These are phyloP conservation scores for Morpho helenor DNA, from an alignment of 2,888 invertebrate species.

Conservation along the genomic window DNA sequence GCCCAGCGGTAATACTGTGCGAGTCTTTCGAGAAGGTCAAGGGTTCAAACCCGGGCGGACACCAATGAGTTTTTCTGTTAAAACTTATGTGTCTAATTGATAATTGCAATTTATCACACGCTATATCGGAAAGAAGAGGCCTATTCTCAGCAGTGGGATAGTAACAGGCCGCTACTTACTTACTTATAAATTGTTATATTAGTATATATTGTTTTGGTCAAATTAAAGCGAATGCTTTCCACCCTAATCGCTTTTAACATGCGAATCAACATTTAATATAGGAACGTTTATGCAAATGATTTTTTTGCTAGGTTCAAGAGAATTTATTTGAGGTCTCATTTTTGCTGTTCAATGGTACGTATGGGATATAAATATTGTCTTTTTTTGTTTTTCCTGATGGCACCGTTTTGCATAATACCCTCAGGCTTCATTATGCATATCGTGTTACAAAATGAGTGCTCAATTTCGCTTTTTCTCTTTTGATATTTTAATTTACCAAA, in stretches of 20 bases:
- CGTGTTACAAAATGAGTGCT: conserved; percentile 42
- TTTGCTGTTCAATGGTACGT: conserved; percentile 64
- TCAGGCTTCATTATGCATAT: conserved; percentile 41
- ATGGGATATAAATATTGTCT: conserved; percentile 63
- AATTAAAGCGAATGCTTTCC: no score
- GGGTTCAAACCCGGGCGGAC: no score
- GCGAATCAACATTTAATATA: conserved; percentile 47
- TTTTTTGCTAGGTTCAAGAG: conserved; percentile 40
- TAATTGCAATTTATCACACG: no score
- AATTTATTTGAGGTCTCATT: conserved; percentile 60
- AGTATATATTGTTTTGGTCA: no score
- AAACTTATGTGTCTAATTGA: no score
- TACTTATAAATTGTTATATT: no score
- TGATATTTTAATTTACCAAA: conserved; percentile 16
- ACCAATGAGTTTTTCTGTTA: no score
- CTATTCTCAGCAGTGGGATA: no score
- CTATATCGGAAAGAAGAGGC: no score
- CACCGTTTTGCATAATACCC: conserved; percentile 47
- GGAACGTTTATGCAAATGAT: conserved; percentile 57
- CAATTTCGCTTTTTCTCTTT: conserved; percentile 25
- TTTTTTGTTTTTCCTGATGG: conserved; percentile 45
- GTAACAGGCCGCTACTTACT: no score
- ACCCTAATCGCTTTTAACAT: conserved; percentile 47
- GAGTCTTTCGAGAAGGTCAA: no score
- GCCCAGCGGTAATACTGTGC: no score